Base-by-base conservation (phyloP, 2,113 vertebrate genomes). In the Balaeniceps rex region DNA sequence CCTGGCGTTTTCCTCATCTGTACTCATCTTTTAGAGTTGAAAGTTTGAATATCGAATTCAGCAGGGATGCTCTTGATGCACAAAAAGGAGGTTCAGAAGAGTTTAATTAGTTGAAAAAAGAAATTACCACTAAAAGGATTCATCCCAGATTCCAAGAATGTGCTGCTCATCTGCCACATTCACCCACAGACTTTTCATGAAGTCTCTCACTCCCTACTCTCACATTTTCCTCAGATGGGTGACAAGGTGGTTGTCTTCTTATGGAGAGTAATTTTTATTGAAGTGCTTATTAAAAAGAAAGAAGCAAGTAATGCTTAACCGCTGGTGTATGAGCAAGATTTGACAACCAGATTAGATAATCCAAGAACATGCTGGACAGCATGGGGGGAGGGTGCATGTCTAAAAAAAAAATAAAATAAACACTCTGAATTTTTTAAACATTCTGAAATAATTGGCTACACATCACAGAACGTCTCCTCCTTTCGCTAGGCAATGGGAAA, bases 401-500 rank as follows among this genome's bases (percentile, higher is more conserved):
- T 52, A 46, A 52, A 78, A 65, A 40, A 11, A 6, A 11, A 42
- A 5, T 57, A n/a, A n/a, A n/a, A n/a, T 25, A 26, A 82, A 40
- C 5, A 46, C 14, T 23, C 14, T 42, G 28, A 7, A 31, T 14
- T 66, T 58, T 80, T 77, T 33, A 44, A 69, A 25, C 10, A 2
- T 66, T 69, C 19, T 74, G 28, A 79, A 69, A 55, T 55, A 28
- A 68, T 5, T 38, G 34, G 19, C 10, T 75, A 46, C 80, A 77
- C 2, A 2, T 47, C 1, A 0, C 36, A 80, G 16, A 86, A 63
- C 2, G 2, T 60, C 12, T 72, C 13, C n/a, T 55, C n/a, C 12
- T 77, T 77, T 46, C 9, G 1, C 17, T 57, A 74, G 16, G 11
- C 6, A 19, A 75, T 6, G 10, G 33, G 29, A 70, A 90, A 71